Percentiles rank a stretch among this genome's conserved stretches.
phyloP scores from a whole-genome alignment of 2,797 vertebrate genomes.

The Sandelia bainsii region DNA sequence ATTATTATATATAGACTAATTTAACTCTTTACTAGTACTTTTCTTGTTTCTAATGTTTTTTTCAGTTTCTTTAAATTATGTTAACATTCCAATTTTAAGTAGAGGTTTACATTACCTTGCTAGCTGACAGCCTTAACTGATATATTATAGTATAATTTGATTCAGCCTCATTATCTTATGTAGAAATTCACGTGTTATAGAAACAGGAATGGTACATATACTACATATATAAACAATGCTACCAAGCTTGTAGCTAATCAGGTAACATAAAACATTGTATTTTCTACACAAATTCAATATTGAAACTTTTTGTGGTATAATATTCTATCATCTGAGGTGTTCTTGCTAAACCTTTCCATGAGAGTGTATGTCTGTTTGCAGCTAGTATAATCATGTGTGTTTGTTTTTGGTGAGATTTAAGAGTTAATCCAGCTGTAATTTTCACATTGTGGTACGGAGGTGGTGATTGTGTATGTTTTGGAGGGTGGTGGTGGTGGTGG shows the following conservation, averaged over 20 bases:
- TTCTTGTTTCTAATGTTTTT: no score
- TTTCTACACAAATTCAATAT: background rate
- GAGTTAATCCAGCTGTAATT: conserved; percentile 37
- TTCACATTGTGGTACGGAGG: conserved; percentile 1
- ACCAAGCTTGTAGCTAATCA: background rate
- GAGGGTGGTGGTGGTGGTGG: background rate
- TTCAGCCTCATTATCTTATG: background rate
- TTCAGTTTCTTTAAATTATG: no score
- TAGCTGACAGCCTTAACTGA: background rate
- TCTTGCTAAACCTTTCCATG: background rate
- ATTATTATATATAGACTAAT: no score
- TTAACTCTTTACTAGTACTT: no score
- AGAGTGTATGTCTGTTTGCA: background rate
- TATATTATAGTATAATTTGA: background rate
- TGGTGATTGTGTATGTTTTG: conserved; percentile 1
- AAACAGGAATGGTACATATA: background rate
- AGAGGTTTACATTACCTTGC: no score
- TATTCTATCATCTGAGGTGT: background rate
- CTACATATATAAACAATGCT: no score
- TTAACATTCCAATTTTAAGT: no score
- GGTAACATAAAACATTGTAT: background rate
- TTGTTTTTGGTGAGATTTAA: conserved; percentile 36
- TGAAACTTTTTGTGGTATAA: background rate
- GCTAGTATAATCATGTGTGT: conserved; percentile 4
- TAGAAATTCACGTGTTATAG: background rate